A percentile compares a stretch with the other conserved stretches of the same genome.
Conservation (phyloP, 2,888 invertebrate genomes). For the Athripsodes cinereus region DNA sequence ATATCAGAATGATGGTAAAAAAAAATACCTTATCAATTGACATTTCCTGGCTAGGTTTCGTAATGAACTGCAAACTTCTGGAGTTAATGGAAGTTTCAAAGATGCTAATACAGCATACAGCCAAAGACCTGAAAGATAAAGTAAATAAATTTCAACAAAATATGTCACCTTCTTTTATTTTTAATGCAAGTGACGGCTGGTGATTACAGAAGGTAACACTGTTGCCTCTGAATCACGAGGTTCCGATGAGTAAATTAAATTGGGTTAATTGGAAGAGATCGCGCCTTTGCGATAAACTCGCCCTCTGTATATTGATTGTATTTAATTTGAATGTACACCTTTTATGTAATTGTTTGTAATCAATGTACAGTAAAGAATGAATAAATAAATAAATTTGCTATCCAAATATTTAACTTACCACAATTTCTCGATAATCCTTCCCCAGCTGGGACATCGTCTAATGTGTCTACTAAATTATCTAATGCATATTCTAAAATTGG, state of each 20-base stretch:
- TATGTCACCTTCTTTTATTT: no score
- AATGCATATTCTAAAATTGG: slow-evolving; percentile 35
- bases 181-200: neutral
- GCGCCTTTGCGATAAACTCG: no score
- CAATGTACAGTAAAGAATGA: no score
- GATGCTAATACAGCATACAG: slow-evolving; percentile 62
- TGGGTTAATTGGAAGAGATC: no score
- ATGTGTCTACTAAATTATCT: slow-evolving; percentile 34
- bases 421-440: slow-evolving; percentile 32
- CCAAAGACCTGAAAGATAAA: slow-evolving; percentile 54
- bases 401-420: slow-evolving; percentile 31
- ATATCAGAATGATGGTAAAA: no score
- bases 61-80: slow-evolving; percentile 59
- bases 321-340: no score
- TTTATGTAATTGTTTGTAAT: no score
- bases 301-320: no score
- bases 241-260: no score
- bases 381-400: no score
- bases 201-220: no score
- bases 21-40: slow-evolving; percentile 45
- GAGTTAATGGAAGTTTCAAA: slow-evolving; percentile 59
- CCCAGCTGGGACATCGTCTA: slow-evolving; percentile 36
- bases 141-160: neutral
- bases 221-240: no score
- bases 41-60: slow-evolving; percentile 60